A percentile compares a stretch with the other conserved stretches of the same genome.
These are phyloP conservation scores for Paralichthys olivaceus DNA, from an alignment of 2,113 vertebrate species.

Conservation along the genomic window DNA sequence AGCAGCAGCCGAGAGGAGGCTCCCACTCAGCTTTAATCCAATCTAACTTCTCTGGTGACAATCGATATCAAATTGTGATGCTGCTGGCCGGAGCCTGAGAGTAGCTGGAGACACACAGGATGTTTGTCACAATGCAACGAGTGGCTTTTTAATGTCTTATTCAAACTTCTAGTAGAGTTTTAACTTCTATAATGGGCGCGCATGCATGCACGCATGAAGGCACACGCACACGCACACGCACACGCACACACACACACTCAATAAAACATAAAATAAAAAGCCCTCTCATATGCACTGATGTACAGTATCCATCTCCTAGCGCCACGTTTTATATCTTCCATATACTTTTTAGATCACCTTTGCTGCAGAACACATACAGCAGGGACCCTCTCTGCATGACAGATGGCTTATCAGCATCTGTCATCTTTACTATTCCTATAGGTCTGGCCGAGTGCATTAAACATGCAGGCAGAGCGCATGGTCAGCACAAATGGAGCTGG, in stretches of 20 bases:
- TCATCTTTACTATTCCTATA: slow-evolving; percentile 61
- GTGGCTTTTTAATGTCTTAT: neutral
- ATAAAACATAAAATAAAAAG: neutral
- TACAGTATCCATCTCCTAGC: neutral
- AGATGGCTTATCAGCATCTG: slow-evolving; percentile 57
- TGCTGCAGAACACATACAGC: slow-evolving; percentile 40
- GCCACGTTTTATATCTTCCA: neutral
- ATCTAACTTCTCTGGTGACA: neutral
- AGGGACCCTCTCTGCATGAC: slow-evolving; percentile 46
- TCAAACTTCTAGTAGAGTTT: neutral
- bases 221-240: neutral
- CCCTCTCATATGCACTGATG: neutral
- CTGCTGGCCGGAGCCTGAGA: neutral
- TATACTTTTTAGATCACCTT: slow-evolving; percentile 23
- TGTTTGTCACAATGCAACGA: neutral
- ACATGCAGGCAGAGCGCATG: slow-evolving; percentile 43
- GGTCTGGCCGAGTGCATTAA: slow-evolving; percentile 40
- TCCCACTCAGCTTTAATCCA: neutral
- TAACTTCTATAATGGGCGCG: too few relatives aligned
- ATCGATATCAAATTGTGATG: neutral
- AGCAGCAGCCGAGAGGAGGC: neutral
- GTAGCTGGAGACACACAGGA: neutral
- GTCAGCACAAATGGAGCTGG: slow-evolving; percentile 53
- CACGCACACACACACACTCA: too few relatives aligned
- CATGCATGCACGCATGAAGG: too few relatives aligned